Base-by-base conservation (phyloP, 2,888 invertebrate genomes). In the Athetis lepigone region DNA sequence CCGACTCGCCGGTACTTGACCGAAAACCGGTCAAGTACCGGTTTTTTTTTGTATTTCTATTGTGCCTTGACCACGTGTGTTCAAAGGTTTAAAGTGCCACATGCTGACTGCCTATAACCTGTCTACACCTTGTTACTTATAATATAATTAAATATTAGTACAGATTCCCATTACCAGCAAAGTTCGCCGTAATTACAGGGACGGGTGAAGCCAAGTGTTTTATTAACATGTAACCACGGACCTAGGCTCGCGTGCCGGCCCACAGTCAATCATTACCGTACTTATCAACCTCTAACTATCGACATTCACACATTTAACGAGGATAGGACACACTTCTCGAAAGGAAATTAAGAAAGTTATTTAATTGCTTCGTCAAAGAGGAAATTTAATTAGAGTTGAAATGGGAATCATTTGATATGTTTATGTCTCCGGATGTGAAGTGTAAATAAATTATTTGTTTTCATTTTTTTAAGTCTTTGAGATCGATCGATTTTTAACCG, bases 311-410 rank as follows among this genome's bases (percentile, higher is more conserved):
- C 68, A 61, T 60, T 55, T 50, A 63, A 52, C 39, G 36, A 46
- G 51, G 58, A 61, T 56, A 18, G 58, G 40, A 61, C 40, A 58
- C 47, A 42, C 21, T 70, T 75, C 70, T 78, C 46, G 70, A 70
- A 75, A 75, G 76, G 79, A 79, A 65, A 69, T 65, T 56, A 70
- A 54, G 76, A 79, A 79, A 76, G 79, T 13, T 65, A 8, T 71
- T 52, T 4, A 13, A 52, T 65, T 33, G 25, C 33, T 56, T 71
- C 13, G 60, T 60, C 42, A 1, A 2, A 23, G 27, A 16, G 36
- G 46, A 66, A 57, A 66, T 42, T 67, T 58, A 54, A 73, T 62
- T 57, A 37, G 60, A 16, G 11, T 36, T 46, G 66, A 71, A 63
- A 21, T 39, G 2, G 16, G n/a, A 29, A 39, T 29, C 7, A 27